Percentiles rank a stretch among this genome's conserved stretches.
These are phyloP conservation scores for Philopotamus ludificatus DNA, from an alignment of 1,140 invertebrate genomes.

Conservation along the genomic window DNA sequence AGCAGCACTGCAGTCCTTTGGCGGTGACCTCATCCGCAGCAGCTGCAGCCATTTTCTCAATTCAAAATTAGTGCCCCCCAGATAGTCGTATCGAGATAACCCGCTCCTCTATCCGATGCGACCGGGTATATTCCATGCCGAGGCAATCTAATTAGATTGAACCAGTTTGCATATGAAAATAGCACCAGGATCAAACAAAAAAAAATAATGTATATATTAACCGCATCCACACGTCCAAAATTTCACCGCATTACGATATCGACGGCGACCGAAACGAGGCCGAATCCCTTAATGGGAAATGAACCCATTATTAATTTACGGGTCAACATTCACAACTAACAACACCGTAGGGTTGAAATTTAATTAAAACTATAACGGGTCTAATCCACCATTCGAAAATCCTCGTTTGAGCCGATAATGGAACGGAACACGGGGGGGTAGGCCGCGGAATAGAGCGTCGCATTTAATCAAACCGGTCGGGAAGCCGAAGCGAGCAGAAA, in stretches of 20 bases:
- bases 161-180: not conserved
- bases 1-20: not conserved
- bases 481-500: not conserved
- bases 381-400: slow-evolving; percentile 5
- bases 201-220: not conserved
- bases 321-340: slow-evolving; percentile 3
- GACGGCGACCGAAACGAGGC: no score
- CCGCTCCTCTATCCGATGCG: not conserved
- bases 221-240: not conserved
- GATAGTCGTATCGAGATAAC: slow-evolving; percentile 15
- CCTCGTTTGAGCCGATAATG: slow-evolving; percentile 12
- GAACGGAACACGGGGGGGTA: not conserved
- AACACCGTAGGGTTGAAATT: slow-evolving; percentile 22
- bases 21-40: not conserved
- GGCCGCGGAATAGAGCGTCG: slow-evolving; percentile 9
- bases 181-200: not conserved
- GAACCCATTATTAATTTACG: not conserved
- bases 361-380: slow-evolving; percentile 25
- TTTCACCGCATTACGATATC: not conserved
- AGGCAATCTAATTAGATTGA: not conserved
- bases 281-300: not conserved
- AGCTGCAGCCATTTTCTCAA: slow-evolving; percentile 11
- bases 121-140: slow-evolving; percentile 1
- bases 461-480: slow-evolving; percentile 5
- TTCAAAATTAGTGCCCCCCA: slow-evolving; percentile 17